A percentile compares a stretch with the other conserved stretches of the same genome.
Evolutionary conservation across 2,797 vertebrate species (phyloP).

Genomic region (Novumbra hubbsi): DNA sequence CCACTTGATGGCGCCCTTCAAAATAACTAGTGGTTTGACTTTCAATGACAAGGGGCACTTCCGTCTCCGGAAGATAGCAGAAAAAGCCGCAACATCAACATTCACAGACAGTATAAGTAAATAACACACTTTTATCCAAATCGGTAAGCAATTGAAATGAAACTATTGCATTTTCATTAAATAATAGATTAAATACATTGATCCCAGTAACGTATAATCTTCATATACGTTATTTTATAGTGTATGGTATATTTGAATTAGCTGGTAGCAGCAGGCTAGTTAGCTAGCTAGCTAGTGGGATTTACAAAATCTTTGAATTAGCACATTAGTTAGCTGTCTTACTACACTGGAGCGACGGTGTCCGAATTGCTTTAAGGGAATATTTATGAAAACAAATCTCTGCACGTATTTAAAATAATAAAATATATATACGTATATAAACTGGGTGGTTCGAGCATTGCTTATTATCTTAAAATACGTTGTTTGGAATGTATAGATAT

Average conservation of each 20-base stretch:
- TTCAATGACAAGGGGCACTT: conserved; percentile 4
- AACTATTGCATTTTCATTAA: background rate
- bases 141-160: conserved; percentile 40
- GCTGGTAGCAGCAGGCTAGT: conserved; percentile 29
- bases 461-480: no score
- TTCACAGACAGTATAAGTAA: conserved; percentile 41
- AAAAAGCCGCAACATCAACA: conserved; percentile 66
- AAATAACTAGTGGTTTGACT: no score
- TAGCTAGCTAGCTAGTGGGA: background rate
- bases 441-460: no score
- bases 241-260: conserved; percentile 10
- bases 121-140: conserved; percentile 14
- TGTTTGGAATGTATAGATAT: no score
- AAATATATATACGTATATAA: no score
- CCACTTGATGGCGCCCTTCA: conserved; percentile 48
- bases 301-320: background rate
- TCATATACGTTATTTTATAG: background rate
- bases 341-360: background rate
- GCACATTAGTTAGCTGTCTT: background rate
- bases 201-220: background rate
- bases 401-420: background rate
- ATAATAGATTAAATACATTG: background rate
- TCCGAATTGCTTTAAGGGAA: background rate
- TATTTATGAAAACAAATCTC: background rate
- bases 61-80: conserved; percentile 61